Percentiles rank a stretch among this genome's conserved stretches.
Conservation (phyloP, 1,140 invertebrate species). For the Meloidogyne floridensis region DNA sequence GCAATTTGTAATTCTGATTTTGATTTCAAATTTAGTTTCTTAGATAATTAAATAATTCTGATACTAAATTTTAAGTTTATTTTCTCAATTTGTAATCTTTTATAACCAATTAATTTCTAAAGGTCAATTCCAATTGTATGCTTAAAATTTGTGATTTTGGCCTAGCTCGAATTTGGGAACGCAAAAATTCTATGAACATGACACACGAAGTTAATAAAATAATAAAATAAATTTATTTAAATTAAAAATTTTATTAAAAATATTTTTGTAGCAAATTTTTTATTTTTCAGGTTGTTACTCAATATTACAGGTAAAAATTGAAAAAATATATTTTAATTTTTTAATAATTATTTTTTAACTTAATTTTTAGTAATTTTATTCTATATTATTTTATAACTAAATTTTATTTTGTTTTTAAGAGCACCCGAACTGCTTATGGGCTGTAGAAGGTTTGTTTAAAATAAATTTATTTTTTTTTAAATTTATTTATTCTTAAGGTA, state of each 20-base stretch:
- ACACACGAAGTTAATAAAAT: slow-evolving; percentile 80
- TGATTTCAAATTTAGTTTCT: too few species aligned
- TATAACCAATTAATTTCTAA: background rate
- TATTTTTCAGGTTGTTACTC: slow-evolving; percentile 62
- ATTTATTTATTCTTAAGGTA: slow-evolving; percentile 50
- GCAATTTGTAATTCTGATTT: too few species aligned
- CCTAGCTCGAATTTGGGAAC: slow-evolving; percentile 83
- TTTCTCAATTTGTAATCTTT: background rate
- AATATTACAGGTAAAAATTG: slow-evolving; percentile 65
- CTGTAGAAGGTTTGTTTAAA: slow-evolving; percentile 55
- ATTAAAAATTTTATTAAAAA: background rate
- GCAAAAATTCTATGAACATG: slow-evolving; percentile 89
- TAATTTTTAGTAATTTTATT: background rate
- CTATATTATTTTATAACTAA: background rate
- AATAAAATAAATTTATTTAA: background rate
- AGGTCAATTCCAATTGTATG: slow-evolving; percentile 36
- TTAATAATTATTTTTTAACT: background rate
- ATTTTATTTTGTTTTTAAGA: slow-evolving; percentile 66
- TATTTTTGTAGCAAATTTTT: background rate
- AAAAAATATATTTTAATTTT: slow-evolving; percentile 8
- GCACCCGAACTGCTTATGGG: slow-evolving; percentile 70
- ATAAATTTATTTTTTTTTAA: slow-evolving; percentile 3
- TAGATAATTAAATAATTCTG: too few species aligned
- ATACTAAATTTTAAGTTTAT: too few species aligned
- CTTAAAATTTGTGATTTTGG: slow-evolving; percentile 94